Conservation (phyloP, 1,140 invertebrate species). For the Pseudoatta argentina region DNA sequence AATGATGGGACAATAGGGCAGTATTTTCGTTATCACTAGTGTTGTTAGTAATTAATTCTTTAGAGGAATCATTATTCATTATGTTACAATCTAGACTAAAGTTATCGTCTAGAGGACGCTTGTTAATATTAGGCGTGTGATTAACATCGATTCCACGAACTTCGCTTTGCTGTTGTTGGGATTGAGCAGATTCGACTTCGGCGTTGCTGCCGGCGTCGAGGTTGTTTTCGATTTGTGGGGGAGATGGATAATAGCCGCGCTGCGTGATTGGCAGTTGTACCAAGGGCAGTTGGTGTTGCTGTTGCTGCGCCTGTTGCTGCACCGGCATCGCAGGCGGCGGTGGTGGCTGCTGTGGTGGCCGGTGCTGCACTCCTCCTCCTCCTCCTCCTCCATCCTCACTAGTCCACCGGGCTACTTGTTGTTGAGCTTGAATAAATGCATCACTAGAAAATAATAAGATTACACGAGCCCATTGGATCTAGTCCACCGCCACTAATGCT, state of each 20-base stretch:
- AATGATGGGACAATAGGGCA: constrained; percentile 85
- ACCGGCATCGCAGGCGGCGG: constrained; percentile 70
- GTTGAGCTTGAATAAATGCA: constrained; percentile 97
- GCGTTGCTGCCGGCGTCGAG: constrained; percentile 71
- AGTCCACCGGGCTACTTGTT: constrained; percentile 96
- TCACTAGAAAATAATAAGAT: constrained; percentile 95
- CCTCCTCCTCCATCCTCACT: constrained; percentile 91
- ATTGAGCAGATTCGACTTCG: constrained; percentile 83
- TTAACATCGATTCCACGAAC: constrained; percentile 84
- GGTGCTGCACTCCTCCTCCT: constrained; percentile 88
- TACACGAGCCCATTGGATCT: constrained; percentile 85
- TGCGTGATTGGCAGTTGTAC: constrained; percentile 78
- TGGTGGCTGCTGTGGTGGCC: constrained; percentile 82
- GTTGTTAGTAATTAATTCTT: constrained; percentile 84
- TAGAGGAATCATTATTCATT: constrained; percentile 82
- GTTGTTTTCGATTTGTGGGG: constrained; percentile 80
- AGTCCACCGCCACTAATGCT: constrained; percentile 82
- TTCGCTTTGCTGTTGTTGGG: constrained; percentile 81
- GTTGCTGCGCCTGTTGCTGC: constrained; percentile 77
- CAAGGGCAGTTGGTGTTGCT: constrained; percentile 74
- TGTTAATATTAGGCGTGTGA: constrained; percentile 84
- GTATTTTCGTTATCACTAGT: constrained; percentile 86
- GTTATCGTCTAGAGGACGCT: constrained; percentile 84
- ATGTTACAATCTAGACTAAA: constrained; percentile 86
- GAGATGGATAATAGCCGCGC: constrained; percentile 82